phyloP scores from a whole-genome alignment of 2,113 vertebrate species.

The Steatornis caripensis region DNA sequence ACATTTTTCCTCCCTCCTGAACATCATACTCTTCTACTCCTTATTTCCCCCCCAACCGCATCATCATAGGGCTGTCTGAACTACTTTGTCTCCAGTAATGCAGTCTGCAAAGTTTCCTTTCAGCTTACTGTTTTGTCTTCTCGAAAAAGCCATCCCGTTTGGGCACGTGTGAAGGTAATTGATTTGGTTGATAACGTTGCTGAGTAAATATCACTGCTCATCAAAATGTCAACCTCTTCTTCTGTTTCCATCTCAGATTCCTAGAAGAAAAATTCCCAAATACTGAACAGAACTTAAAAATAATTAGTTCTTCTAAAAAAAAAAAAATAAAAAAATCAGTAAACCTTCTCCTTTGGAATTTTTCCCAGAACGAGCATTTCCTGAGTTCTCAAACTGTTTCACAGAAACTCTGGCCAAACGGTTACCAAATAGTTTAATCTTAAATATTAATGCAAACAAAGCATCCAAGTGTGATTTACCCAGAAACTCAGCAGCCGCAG shows the following conservation, averaged over 20 bases:
- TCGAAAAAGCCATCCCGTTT: slow-evolving; percentile 96
- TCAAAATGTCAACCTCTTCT: slow-evolving; percentile 98
- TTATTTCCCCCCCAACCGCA: not conserved
- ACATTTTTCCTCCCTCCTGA: not conserved
- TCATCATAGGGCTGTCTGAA: not conserved
- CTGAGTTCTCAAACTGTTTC: not conserved
- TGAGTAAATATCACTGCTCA: slow-evolving; percentile 99
- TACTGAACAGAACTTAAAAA: not conserved
- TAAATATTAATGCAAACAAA: not conserved
- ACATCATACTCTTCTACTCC: not conserved
- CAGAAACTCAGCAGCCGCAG: not conserved
- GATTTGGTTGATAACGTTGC: slow-evolving; percentile 98
- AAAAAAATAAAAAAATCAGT: not conserved
- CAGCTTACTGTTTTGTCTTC: slow-evolving; percentile 94
- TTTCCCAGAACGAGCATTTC: not conserved
- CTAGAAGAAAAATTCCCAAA: slow-evolving; percentile 64
- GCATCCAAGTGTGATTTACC: not conserved
- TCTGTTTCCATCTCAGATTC: slow-evolving; percentile 99
- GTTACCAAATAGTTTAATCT: not conserved
- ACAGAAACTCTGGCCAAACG: not conserved
- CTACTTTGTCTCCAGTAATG: not conserved
- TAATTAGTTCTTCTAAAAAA: not conserved
- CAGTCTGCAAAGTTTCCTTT: not conserved
- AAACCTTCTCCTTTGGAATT: not conserved
- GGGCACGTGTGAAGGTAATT: slow-evolving; percentile 93